Conservation (phyloP, 2,113 vertebrate species). For the Typhlomys cinereus region DNA sequence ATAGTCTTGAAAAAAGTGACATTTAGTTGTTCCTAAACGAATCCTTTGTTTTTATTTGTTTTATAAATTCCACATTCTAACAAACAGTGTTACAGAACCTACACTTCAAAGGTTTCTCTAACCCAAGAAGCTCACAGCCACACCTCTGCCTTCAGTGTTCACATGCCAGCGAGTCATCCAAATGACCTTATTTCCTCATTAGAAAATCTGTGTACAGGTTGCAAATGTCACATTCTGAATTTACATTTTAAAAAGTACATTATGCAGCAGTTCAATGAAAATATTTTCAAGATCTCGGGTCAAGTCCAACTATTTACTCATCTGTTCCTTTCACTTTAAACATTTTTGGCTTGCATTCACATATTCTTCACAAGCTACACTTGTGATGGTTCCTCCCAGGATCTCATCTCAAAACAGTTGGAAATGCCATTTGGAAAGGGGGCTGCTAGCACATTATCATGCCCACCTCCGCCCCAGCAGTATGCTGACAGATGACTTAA, state of each 20-base stretch:
- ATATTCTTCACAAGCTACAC: neutral
- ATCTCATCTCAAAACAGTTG: neutral
- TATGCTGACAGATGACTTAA: conserved; percentile 8
- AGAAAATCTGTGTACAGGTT: conserved; percentile 79
- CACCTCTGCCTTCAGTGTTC: conserved; percentile 76
- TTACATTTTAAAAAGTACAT: conserved; percentile 74
- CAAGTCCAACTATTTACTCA: conserved; percentile 60
- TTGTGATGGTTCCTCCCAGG: neutral
- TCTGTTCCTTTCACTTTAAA: conserved; percentile 40
- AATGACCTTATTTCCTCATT: conserved; percentile 85
- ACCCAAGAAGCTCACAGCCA: conserved; percentile 70
- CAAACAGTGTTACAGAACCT: conserved; percentile 78
- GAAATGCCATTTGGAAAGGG: conserved; percentile 40
- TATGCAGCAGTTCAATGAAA: conserved; percentile 77
- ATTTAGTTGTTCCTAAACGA: conserved; percentile 78
- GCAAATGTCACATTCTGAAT: conserved; percentile 82
- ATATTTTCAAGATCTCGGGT: conserved; percentile 59
- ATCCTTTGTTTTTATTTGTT: conserved; percentile 71
- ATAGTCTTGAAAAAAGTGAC: conserved; percentile 64
- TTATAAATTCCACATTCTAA: conserved; percentile 64
- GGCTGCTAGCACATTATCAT: neutral
- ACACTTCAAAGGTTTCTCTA: conserved; percentile 80
- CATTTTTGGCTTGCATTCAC: conserved; percentile 42
- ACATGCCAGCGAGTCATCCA: conserved; percentile 77
- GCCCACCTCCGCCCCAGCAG: neutral